A percentile compares a stretch with the other conserved stretches of the same genome.
phyloP scores from a whole-genome alignment of 2,797 vertebrate species.

The Notamacropus eugenii region DNA sequence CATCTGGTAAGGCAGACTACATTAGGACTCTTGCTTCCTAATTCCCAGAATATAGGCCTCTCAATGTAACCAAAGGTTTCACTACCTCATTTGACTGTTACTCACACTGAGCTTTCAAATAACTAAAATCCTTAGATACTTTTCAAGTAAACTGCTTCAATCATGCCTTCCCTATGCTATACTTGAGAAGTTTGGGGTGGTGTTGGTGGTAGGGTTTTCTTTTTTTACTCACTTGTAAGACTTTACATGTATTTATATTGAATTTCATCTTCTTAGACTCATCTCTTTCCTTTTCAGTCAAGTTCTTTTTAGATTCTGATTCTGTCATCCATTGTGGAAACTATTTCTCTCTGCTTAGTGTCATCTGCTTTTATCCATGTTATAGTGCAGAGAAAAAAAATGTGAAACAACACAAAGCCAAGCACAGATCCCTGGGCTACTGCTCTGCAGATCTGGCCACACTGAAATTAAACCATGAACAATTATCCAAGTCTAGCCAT shows the following conservation, averaged over 20 bases:
- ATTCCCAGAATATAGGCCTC: neutral
- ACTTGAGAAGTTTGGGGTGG: neutral
- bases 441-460: neutral
- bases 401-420: neutral
- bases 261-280: neutral
- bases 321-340: neutral
- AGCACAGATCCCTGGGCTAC: neutral
- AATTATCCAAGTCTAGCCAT: neutral
- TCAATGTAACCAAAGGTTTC: neutral
- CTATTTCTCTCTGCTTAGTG: neutral
- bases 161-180: neutral
- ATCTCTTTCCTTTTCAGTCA: neutral
- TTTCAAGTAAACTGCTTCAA: neutral
- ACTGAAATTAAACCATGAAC: neutral
- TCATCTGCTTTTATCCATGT: neutral
- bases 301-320: neutral
- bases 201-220: too few species aligned
- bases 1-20: neutral
- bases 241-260: neutral
- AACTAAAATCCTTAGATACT: neutral
- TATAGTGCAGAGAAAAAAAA: neutral
- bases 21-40: neutral
- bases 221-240: neutral
- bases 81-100: neutral
- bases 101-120: neutral